Evolutionary conservation across 1,140 invertebrate genomes (phyloP), one percentile per base, ranked within the genome.

Genomic region (Drosophila rufa): DNA sequence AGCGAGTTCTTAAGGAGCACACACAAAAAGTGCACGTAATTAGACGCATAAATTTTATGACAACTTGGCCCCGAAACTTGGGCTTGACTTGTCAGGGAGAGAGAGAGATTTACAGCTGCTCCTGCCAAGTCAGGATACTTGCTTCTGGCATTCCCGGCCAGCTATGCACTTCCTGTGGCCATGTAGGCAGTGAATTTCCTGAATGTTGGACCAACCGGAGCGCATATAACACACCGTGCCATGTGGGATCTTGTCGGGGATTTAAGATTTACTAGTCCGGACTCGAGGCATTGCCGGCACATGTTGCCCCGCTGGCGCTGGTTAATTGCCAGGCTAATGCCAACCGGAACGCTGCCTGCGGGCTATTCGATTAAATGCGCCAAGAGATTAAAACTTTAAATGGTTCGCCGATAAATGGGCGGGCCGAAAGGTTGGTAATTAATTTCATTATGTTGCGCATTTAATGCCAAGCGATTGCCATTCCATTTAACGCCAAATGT

Each of bases 311-410:
- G 14, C 38, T 38, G 27, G 36, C 70, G 25, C 30, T 25, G 70
- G 65, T 68, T 85, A 86, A 86, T 86, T 75, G 62, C 51, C 60
- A 22, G 42, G 65, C 46, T 76, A 81, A 81, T 76, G 71, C 19
- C 25, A 36, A 25, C 2, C 38, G 22, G 58, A 47, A 42, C 45
- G 61, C 22, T 9, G 30, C 33, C 33, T 9, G 53, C 19, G 57
- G 77, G 58, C 60, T 60, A 61, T 71, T 71, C 60, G 38, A 30
- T 57, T 71, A 78, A 79, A 79, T 69, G 77, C 60, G 38, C 56
- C 50, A 79, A 70, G 64, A 73, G 80, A 73, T 82, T 87, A 77
- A 86, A 77, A 87, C 66, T 86, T 87, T 87, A 82, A 82, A 86
- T 79, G 33, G 43, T 58, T 68, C 61, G 75, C 47, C 69, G 38